phyloP scores from a whole-genome alignment of 64 coral and sea anemone species.

The Catalaphyllia jardinei region DNA sequence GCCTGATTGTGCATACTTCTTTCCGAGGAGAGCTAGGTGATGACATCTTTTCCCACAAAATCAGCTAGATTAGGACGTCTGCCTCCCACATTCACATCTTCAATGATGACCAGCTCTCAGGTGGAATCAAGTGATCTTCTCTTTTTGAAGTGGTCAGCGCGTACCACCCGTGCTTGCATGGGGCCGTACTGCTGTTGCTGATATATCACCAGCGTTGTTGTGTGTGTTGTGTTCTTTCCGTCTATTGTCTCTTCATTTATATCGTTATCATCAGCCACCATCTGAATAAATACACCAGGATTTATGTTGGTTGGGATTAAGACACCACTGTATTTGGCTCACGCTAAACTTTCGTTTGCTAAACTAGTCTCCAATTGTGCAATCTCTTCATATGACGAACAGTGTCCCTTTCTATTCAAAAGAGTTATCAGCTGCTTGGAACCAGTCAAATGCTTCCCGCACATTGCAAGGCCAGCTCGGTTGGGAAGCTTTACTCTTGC shows the following conservation, averaged over 20 bases:
- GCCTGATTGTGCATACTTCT: slow-evolving; percentile 47
- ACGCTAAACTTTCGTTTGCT: slow-evolving; percentile 31
- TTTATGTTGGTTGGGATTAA: slow-evolving; percentile 38
- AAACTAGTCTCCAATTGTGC: slow-evolving; percentile 24
- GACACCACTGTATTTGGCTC: background rate
- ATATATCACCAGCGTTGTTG: slow-evolving; percentile 35
- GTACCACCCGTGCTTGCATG: background rate
- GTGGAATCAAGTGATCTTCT: slow-evolving; percentile 29
- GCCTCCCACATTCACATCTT: background rate
- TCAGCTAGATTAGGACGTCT: background rate
- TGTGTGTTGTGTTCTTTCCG: slow-evolving; percentile 28
- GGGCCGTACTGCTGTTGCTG: slow-evolving; percentile 54
- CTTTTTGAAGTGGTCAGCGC: slow-evolving; percentile 13
- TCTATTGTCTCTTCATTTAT: slow-evolving; percentile 36
- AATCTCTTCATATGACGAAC: slow-evolving; percentile 34
- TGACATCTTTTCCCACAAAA: background rate
- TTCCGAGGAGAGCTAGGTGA: slow-evolving; percentile 39
- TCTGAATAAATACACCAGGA: slow-evolving; percentile 21
- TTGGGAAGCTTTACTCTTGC: too few relatives aligned
- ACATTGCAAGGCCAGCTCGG: too few relatives aligned
- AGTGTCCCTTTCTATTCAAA: slow-evolving; percentile 17
- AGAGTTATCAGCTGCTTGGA: too few relatives aligned
- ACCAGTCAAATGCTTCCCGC: too few relatives aligned
- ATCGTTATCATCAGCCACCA: slow-evolving; percentile 31
- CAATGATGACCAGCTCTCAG: background rate